Base-by-base conservation (phyloP, 2,888 invertebrate genomes). In the Stegana nigrithorax region DNA sequence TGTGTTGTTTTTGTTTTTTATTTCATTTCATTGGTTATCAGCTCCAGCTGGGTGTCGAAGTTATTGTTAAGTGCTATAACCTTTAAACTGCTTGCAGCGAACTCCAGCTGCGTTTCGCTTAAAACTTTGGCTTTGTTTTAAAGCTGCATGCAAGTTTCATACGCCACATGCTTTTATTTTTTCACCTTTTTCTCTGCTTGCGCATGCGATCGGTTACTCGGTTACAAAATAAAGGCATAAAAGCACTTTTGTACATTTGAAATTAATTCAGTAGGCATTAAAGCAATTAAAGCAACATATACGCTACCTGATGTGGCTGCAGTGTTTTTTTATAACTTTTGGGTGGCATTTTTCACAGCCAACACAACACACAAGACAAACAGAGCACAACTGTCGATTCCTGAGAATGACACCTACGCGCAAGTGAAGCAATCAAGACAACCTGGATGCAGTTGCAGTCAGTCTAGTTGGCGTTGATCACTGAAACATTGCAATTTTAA, bases 401-500 rank as follows among this genome's bases (percentile, higher is more conserved):
- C 63, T 53, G 68, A 64, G 67, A 75, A 71, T 64, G 64, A 66
- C 78, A 71, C 76, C 80, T 64, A 73, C 73, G 68, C 56, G 58
- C 47, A 62, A 66, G 59, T 60, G 27, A 42, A 36, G 2, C 14
- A 50, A 29, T 60, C 21, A 39, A 39, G 17, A 39, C 39, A 39
- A n/a, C 39, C 39, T 39, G 12, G 6, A 36, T 14, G 39, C 14
- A 29, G 10, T 44, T 39, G 0, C 1, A 26, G 2, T 44, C 5
- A 39, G 14, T 17, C 17, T 39, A 7, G 29, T 17, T 39, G 39
- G n/a, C 10, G 14, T n/a, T 14, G 39, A 39, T 39, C 39, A 39
- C 39, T 39, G 59, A 59, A 61, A 62, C 65, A 64, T 39, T 60
- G 66, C 73, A 72, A 75, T 78, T 82, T 83, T 83, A 83, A 83